These are phyloP conservation scores for Corythaixoides concolor DNA, from an alignment of 2,113 vertebrate genomes.

Conservation along the genomic window DNA sequence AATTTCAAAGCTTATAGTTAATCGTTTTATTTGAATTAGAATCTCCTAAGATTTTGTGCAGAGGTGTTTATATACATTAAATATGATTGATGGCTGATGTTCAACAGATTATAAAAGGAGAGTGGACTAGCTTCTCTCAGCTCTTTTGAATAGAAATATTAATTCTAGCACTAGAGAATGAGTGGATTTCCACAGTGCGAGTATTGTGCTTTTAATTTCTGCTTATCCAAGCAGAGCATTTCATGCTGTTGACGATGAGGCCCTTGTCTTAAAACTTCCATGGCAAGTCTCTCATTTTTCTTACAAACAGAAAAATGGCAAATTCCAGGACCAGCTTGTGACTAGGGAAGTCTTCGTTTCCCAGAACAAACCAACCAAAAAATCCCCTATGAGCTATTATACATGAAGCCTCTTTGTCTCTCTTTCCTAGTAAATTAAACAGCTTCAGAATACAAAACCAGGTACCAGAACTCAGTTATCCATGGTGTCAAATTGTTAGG, in stretches of 20 bases:
- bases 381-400: not conserved
- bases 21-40: constrained; percentile 23
- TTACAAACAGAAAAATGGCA: not conserved
- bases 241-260: not conserved
- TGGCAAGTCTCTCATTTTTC: not conserved
- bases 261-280: not conserved
- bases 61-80: constrained; percentile 25
- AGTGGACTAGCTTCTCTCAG: not conserved
- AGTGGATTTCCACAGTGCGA: not conserved
- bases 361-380: not conserved
- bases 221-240: not conserved
- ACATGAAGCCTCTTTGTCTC: not conserved
- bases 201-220: not conserved
- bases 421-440: not conserved
- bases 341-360: not conserved
- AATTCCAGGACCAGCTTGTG: not conserved
- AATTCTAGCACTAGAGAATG: not conserved
- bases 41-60: not conserved
- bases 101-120: not conserved
- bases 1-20: not conserved
- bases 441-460: not conserved
- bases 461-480: not conserved
- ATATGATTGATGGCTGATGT: not conserved
- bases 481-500: not conserved
- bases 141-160: not conserved